phyloP scores from a whole-genome alignment of 1,140 invertebrate genomes.

The Bombus confusus region DNA sequence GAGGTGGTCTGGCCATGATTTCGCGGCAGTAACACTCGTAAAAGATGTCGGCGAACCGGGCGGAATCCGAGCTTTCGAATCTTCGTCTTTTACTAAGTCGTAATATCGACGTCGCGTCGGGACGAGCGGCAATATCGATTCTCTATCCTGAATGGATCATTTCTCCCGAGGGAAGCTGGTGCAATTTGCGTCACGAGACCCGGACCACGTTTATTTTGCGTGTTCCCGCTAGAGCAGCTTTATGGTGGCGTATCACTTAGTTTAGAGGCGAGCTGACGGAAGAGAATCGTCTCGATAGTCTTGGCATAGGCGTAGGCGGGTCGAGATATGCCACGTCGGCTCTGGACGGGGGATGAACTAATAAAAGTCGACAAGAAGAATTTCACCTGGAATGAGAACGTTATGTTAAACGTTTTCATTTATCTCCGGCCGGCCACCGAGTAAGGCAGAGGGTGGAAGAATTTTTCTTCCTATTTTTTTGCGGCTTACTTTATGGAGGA shows the following conservation, averaged over 20 bases:
- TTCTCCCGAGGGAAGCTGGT: not conserved
- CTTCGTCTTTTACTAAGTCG: not conserved
- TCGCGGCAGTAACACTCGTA: not conserved
- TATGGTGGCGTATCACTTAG: not conserved
- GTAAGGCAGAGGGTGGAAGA: not conserved
- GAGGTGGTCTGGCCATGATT: not conserved
- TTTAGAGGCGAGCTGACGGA: slow-evolving; percentile 6
- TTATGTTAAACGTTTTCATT: slow-evolving; percentile 32
- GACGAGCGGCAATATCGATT: not conserved
- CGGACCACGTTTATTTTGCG: slow-evolving; percentile 2
- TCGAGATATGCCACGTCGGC: too few species aligned
- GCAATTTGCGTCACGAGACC: slow-evolving; percentile 11
- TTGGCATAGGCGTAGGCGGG: not conserved
- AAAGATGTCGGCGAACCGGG: not conserved
- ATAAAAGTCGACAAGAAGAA: slow-evolving; percentile 14
- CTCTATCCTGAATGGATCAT: not conserved
- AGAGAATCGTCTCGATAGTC: slow-evolving; percentile 24
- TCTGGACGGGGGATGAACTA: not conserved
- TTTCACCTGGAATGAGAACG: not conserved
- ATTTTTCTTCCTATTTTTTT: not conserved
- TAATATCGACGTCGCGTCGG: not conserved
- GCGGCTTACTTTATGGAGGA: not conserved
- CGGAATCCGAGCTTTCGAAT: not conserved
- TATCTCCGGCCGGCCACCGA: not conserved
- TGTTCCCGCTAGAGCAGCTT: not conserved